Evolutionary conservation across 2,113 vertebrate species (phyloP).

Genomic region (Austrofundulus limnaeus): DNA sequence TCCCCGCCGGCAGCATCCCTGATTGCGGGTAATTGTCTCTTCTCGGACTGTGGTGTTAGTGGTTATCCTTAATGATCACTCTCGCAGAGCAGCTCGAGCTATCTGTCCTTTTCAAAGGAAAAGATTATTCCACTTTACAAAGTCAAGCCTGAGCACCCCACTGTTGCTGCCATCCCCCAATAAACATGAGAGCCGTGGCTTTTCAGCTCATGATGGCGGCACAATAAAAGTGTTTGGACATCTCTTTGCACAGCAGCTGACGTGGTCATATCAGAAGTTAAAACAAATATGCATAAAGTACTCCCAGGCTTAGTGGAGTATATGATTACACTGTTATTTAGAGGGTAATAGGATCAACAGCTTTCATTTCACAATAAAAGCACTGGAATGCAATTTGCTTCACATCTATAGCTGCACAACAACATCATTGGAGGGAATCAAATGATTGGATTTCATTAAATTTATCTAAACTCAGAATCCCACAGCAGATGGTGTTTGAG

Average conservation of each 20-base stretch:
- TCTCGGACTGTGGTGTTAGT: constrained; percentile 73
- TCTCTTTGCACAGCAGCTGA: constrained; percentile 10
- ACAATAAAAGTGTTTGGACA: constrained; percentile 36
- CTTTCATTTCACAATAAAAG: neutral
- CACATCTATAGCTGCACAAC: too few relatives aligned
- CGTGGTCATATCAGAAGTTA: constrained; percentile 15
- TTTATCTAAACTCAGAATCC: too few relatives aligned
- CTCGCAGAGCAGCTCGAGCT: constrained; percentile 66
- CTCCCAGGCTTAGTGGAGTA: neutral
- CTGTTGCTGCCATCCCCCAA: constrained; percentile 23
- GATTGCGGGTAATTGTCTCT: constrained; percentile 81
- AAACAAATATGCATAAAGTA: constrained; percentile 13
- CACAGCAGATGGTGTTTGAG: too few relatives aligned
- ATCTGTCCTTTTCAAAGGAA: constrained; percentile 68
- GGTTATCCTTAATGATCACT: constrained; percentile 74
- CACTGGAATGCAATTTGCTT: neutral
- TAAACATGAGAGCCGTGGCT: constrained; percentile 41
- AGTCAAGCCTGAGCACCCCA: constrained; percentile 48
- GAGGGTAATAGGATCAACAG: neutral
- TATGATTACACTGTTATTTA: constrained; percentile 6
- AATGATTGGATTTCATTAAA: too few relatives aligned
- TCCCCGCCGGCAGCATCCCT: constrained; percentile 56
- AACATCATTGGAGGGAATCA: too few relatives aligned
- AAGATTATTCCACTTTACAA: constrained; percentile 74
- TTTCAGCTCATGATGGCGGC: constrained; percentile 38